phyloP scores from a whole-genome alignment of 2,888 invertebrate genomes.

The Eristalinus aeneus region DNA sequence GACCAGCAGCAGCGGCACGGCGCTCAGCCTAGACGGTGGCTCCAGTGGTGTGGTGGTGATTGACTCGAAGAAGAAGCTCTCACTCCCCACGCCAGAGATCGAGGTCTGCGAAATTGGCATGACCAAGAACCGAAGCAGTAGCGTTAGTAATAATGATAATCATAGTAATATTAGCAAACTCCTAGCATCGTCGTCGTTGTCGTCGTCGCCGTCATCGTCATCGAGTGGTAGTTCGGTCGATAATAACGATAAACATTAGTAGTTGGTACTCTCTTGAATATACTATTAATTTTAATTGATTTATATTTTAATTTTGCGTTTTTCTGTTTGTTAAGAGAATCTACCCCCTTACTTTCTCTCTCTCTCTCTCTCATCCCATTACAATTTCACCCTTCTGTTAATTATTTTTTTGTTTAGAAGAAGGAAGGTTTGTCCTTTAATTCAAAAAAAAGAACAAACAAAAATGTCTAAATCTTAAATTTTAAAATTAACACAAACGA shows the following conservation, averaged over 20 bases:
- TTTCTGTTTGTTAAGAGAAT: conserved; percentile 25
- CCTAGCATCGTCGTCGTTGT: conserved; percentile 34
- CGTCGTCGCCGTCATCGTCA: conserved; percentile 42
- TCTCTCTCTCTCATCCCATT: conserved; percentile 51
- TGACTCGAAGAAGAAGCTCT: conserved; percentile 60
- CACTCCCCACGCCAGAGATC: conserved; percentile 62
- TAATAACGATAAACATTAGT: conserved; percentile 60
- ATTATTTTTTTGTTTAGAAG: conserved; percentile 12
- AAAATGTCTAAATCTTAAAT: conserved; percentile 21
- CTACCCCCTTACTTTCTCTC: conserved; percentile 32
- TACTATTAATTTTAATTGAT: conserved; percentile 7
- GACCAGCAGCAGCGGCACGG: conserved; percentile 47
- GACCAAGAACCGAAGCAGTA: conserved; percentile 61
- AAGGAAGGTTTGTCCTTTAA: neutral
- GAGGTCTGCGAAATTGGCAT: conserved; percentile 52
- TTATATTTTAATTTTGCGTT: conserved; percentile 17
- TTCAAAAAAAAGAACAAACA: conserved; percentile 9
- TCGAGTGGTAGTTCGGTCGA: conserved; percentile 67
- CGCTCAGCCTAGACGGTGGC: conserved; percentile 50
- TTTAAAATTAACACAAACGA: conserved; percentile 12
- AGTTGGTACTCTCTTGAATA: conserved; percentile 49
- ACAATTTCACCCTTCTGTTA: conserved; percentile 11
- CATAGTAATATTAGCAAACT: conserved; percentile 43
- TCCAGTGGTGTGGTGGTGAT: conserved; percentile 30
- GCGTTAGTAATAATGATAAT: conserved; percentile 53